phyloP scores from a whole-genome alignment of 2,113 vertebrate genomes.

The Galeopterus variegatus region DNA sequence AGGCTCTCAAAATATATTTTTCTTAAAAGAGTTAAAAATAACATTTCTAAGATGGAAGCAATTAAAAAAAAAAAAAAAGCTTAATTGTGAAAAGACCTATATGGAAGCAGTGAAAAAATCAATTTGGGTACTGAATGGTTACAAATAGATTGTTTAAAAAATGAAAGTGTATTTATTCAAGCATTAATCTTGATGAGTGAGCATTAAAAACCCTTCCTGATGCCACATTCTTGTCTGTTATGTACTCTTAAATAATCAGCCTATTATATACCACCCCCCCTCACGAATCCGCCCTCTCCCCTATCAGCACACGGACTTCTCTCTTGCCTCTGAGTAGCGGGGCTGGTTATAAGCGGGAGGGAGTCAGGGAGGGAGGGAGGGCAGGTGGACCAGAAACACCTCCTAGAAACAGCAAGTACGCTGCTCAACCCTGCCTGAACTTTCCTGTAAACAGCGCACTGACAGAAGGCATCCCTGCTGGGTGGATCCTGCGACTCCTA shows the following conservation, averaged over 20 bases:
- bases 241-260: not conserved
- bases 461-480: slow-evolving; percentile 89
- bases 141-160: not conserved
- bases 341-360: slow-evolving; percentile 52
- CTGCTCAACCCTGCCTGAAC: slow-evolving; percentile 88
- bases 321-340: not conserved
- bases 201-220: not conserved
- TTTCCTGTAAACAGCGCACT: slow-evolving; percentile 86
- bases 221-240: not conserved
- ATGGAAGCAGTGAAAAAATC: not conserved
- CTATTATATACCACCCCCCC: not conserved
- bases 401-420: slow-evolving; percentile 77
- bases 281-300: not conserved
- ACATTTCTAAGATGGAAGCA: not conserved
- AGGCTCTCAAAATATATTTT: not conserved
- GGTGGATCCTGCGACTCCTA: slow-evolving; percentile 86
- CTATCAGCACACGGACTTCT: slow-evolving; percentile 47
- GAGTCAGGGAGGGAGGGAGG: slow-evolving; percentile 32
- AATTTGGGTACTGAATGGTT: not conserved
- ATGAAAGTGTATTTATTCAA: slow-evolving; percentile 41
- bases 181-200: not conserved
- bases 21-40: not conserved
- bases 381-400: slow-evolving; percentile 85
- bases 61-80: not conserved
- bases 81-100: not conserved